Percentiles rank a stretch among this genome's conserved stretches.
Conservation (phyloP, 1,140 invertebrate species). For the Penaeus chinensis region DNA sequence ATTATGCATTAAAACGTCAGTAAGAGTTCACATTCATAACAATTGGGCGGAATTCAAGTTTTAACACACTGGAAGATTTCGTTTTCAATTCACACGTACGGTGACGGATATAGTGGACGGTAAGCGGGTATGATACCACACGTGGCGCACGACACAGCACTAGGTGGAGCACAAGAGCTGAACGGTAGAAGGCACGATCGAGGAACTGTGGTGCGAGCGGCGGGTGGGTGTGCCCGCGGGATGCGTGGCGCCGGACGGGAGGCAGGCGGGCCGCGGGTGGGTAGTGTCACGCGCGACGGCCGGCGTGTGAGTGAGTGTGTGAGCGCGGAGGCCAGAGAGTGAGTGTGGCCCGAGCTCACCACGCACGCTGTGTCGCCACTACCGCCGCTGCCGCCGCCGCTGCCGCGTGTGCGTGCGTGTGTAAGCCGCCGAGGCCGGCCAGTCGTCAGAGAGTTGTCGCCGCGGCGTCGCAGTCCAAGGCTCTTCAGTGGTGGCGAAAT, state of each 20-base stretch:
- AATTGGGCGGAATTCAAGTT: constrained; percentile 46
- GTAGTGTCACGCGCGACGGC: constrained; percentile 54
- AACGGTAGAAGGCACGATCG: constrained; percentile 37
- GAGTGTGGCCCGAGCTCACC: constrained; percentile 30
- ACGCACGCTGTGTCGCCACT: constrained; percentile 51
- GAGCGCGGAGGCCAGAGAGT: constrained; percentile 41
- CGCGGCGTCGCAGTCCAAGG: neutral
- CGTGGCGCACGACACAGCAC: no score
- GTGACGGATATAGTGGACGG: constrained; percentile 40
- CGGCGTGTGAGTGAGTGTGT: constrained; percentile 56
- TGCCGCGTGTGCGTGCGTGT: constrained; percentile 38
- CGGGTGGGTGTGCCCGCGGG: constrained; percentile 26
- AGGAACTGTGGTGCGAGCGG: constrained; percentile 24
- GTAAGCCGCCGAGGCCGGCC: neutral
- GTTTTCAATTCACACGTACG: no score
- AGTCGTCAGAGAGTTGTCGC: constrained; percentile 12
- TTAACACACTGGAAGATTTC: no score
- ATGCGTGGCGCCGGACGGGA: constrained; percentile 20
- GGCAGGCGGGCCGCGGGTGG: constrained; percentile 26
- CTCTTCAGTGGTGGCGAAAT: neutral
- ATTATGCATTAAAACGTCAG: neutral
- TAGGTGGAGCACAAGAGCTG: constrained; percentile 9
- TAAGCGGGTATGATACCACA: no score
- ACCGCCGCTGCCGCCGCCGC: constrained; percentile 32
- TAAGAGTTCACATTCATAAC: constrained; percentile 36